Percentiles rank a stretch among this genome's conserved stretches.
These are phyloP conservation scores for Sipunculus nudus DNA, from an alignment of 2,888 invertebrate species.

Conservation along the genomic window DNA sequence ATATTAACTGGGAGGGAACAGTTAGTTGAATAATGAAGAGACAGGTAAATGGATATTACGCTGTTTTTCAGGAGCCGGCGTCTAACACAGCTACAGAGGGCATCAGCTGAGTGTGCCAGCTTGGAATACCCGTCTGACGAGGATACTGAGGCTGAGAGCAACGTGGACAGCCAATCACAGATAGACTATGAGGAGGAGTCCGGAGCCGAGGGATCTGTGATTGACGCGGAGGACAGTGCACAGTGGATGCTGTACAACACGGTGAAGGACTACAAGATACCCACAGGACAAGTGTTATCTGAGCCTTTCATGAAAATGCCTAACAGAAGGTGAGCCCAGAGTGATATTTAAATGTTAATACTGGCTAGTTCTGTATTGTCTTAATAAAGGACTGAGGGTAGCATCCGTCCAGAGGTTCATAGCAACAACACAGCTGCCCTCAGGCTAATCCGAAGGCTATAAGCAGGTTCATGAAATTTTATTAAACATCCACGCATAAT, in stretches of 20 bases:
- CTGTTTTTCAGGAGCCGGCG: background rate
- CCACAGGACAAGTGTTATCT: constrained; percentile 79
- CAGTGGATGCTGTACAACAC: constrained; percentile 91
- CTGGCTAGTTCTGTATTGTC: background rate
- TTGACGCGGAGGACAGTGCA: constrained; percentile 66
- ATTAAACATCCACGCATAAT: too few relatives aligned
- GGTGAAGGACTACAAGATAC: constrained; percentile 70
- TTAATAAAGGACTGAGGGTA: too few relatives aligned
- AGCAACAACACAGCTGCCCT: too few relatives aligned
- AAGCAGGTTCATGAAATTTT: too few relatives aligned
- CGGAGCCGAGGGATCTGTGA: constrained; percentile 47
- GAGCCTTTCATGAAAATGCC: constrained; percentile 95
- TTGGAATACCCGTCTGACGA: too few relatives aligned
- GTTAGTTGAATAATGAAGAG: too few relatives aligned
- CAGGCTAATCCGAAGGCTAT: too few relatives aligned
- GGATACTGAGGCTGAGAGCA: too few relatives aligned
- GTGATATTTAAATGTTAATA: constrained; percentile 25
- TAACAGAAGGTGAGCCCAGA: constrained; percentile 73
- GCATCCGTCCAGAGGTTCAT: too few relatives aligned
- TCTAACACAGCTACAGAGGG: background rate
- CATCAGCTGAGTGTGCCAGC: constrained; percentile 15
- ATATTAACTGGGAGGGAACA: too few relatives aligned
- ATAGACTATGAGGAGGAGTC: constrained; percentile 68
- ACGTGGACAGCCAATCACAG: too few relatives aligned
- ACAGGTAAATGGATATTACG: too few relatives aligned